These are phyloP conservation scores for Smittia aterrima DNA, from an alignment of 2,888 invertebrate species.

Conservation along the genomic window DNA sequence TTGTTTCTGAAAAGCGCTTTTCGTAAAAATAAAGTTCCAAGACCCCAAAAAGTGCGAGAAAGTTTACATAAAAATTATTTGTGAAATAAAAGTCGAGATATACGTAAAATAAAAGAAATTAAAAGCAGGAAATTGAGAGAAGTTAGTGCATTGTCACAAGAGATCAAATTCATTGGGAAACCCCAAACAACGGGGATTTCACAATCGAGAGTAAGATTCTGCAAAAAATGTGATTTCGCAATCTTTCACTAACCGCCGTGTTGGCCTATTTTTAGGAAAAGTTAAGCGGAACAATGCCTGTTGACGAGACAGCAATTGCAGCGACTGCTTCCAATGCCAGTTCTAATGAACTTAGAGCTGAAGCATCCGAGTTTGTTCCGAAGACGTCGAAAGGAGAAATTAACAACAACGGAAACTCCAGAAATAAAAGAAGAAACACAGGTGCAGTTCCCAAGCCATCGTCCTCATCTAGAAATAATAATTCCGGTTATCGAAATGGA, in stretches of 20 bases:
- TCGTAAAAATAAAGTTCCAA: too few relatives aligned
- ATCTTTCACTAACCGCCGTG: neutral
- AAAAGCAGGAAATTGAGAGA: too few relatives aligned
- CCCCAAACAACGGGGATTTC: neutral
- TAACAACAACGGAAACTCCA: neutral
- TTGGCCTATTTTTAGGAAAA: conserved; percentile 1
- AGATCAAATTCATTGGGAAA: neutral
- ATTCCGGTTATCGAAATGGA: neutral
- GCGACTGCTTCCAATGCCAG: neutral
- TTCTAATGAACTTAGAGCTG: neutral
- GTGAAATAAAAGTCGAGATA: too few relatives aligned
- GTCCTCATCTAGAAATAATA: neutral
- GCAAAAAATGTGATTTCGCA: conserved; percentile 12
- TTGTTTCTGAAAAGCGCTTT: too few relatives aligned
- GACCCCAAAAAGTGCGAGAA: too few relatives aligned
- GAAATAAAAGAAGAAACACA: neutral
- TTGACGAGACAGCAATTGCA: neutral
- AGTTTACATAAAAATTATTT: too few relatives aligned
- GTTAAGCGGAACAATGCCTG: conserved; percentile 10
- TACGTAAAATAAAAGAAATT: too few relatives aligned
- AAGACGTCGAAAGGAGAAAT: neutral
- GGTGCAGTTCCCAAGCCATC: neutral
- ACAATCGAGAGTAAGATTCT: neutral
- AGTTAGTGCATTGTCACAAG: too few relatives aligned
- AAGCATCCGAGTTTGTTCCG: neutral